Base-by-base conservation (phyloP, 2,797 vertebrate genomes). In the Nyctalus aviator region DNA sequence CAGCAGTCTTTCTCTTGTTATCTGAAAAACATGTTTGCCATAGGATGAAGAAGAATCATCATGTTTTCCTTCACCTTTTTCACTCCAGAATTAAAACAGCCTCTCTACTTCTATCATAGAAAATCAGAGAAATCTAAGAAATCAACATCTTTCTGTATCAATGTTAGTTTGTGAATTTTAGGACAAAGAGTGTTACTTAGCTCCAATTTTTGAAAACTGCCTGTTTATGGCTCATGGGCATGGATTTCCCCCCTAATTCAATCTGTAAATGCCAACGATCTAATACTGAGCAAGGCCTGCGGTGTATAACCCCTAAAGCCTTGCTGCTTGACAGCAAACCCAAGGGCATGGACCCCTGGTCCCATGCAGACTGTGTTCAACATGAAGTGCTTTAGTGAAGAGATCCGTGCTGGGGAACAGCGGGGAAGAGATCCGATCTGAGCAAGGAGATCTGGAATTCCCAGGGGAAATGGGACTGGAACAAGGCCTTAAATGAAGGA, bases 11-110 rank as follows among this genome's bases (percentile, higher is more conserved):
- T 55, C 48, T 46, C 21, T 27, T 76, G 35, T 35, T 57, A 30
- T 32, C 59, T 25, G 46, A 75, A 35, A 3, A 0, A 6, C 13
- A 7, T 41, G 11, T 89, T 89, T 83, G 69, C 55, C 55, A 2
- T 30, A 79, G 20, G 1, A 18, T 81, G 20, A 8, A 69, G 55
- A 81, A 44, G 37, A 89, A 35, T 53, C 41, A 4, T n/a, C 20
- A 53, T 53, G n/a, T 21, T 76, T 66, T 62, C 46, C 18, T 68
- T 86, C 44, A 37, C 48, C 75, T 92, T 90, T 48, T 23, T 77
- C 68, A 75, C 93, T 94, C 55, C 48, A 66, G 41, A 93, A 88
- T 57, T 72, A 68, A 94, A 69, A 76, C 8, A 88, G 46, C 37
- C 72, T 89, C 75, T 93, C 68, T 59, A 14, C 66, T 73, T 62